phyloP scores from a whole-genome alignment of 2,797 vertebrate species.

The Crossoptilon crossoptilon region DNA sequence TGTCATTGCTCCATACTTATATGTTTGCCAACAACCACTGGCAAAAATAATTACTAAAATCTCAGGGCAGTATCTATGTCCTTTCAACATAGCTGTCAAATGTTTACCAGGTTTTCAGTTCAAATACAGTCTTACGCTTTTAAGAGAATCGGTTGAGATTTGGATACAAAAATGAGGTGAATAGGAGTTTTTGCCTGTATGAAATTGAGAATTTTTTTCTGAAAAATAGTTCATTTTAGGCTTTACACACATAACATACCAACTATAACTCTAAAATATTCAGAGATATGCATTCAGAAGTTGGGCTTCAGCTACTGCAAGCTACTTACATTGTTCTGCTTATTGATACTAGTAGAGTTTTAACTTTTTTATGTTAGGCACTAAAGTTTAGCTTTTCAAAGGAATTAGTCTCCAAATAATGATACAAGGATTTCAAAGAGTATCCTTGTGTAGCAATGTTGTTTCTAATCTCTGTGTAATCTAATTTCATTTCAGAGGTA shows the following conservation, averaged over 20 bases:
- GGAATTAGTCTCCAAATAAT: constrained; percentile 17
- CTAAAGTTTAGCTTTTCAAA: constrained; percentile 37
- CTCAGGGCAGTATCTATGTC: neutral
- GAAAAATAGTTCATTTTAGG: neutral
- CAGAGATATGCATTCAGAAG: neutral
- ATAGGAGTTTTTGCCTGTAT: neutral
- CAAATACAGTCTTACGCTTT: neutral
- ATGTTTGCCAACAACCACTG: constrained; percentile 13
- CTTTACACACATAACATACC: neutral
- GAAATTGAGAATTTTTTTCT: neutral
- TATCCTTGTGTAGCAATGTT: neutral
- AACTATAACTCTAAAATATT: neutral
- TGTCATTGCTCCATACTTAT: neutral
- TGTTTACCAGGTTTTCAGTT: neutral
- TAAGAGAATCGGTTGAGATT: neutral
- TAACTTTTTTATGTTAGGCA: neutral
- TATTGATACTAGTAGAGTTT: neutral
- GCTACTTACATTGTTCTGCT: neutral
- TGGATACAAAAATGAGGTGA: neutral
- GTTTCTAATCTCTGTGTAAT: constrained; percentile 28
- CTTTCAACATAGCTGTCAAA: neutral
- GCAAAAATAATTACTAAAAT: neutral
- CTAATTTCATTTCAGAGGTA: constrained; percentile 26
- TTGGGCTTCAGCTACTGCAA: neutral
- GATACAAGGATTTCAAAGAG: constrained; percentile 8